Evolutionary conservation across 2,113 vertebrate species (phyloP).

Genomic region (Turdus rufiventris): DNA sequence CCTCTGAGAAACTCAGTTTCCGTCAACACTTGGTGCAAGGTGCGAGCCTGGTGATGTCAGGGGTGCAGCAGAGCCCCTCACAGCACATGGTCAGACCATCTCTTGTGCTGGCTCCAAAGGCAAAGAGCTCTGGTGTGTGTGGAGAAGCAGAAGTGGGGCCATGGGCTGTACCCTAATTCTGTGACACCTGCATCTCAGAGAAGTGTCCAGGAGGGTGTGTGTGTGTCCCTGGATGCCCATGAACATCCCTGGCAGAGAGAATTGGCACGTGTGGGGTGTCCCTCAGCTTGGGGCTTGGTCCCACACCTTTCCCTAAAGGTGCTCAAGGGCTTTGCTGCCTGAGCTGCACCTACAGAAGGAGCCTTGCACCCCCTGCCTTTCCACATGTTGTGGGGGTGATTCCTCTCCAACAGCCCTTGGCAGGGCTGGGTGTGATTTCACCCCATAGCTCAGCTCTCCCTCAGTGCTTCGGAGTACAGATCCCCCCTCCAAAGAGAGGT

Average conservation of each 20-base stretch:
- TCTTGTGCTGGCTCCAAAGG: not conserved
- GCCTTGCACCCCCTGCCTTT: not conserved
- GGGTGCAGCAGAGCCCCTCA: not conserved
- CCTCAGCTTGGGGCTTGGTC: not conserved
- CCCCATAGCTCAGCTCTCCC: not conserved
- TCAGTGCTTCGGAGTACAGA: not conserved
- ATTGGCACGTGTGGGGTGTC: not conserved
- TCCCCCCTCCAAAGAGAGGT: not conserved
- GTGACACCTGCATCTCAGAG: rapidly evolving
- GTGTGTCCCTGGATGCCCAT: not conserved
- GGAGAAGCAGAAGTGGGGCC: not conserved
- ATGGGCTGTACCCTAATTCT: rapidly evolving
- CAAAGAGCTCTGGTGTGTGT: not conserved
- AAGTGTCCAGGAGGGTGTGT: rapidly evolving
- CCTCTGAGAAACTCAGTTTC: not conserved
- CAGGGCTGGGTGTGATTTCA: not conserved
- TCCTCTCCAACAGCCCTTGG: not conserved
- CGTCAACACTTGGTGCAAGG: not conserved
- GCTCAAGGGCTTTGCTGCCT: not conserved
- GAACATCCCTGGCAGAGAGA: not conserved
- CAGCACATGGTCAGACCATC: rapidly evolving
- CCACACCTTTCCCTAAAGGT: not conserved
- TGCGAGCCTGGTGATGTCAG: not conserved
- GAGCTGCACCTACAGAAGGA: not conserved
- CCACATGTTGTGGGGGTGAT: rapidly evolving